Evolutionary conservation across 2,888 invertebrate species (phyloP).

Genomic region (Cataglyphis livida): DNA sequence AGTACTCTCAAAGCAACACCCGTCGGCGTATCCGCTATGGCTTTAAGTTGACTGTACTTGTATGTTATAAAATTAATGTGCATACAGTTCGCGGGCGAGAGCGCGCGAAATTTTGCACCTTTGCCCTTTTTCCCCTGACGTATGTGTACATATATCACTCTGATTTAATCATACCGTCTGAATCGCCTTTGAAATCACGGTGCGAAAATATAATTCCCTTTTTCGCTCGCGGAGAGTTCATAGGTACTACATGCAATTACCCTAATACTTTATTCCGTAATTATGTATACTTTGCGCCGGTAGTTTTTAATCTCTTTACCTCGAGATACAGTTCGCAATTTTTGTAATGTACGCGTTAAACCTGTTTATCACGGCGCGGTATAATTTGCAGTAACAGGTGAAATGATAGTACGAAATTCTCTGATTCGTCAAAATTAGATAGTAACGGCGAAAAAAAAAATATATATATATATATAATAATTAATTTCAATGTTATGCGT

Average conservation of each 20-base stretch:
- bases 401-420: background rate
- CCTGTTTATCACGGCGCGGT: constrained; percentile 27
- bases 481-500: background rate
- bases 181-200: constrained; percentile 58
- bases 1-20: background rate
- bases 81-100: constrained; percentile 22
- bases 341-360: constrained; percentile 40
- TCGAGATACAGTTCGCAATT: constrained; percentile 42
- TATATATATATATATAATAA: background rate
- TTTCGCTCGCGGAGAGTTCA: constrained; percentile 32
- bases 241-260: constrained; percentile 55
- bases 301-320: constrained; percentile 52
- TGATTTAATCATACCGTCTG: constrained; percentile 59
- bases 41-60: constrained; percentile 26
- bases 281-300: constrained; percentile 51
- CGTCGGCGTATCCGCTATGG: background rate
- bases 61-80: constrained; percentile 46
- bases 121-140: constrained; percentile 32
- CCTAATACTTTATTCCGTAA: constrained; percentile 45
- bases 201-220: constrained; percentile 55
- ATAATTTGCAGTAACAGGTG: constrained; percentile 24
- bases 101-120: constrained; percentile 45
- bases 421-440: background rate
- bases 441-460: background rate
- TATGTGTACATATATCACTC: constrained; percentile 27